These are phyloP conservation scores for Cynocephalus volans DNA, from an alignment of 2,113 vertebrate genomes.

Conservation along the genomic window DNA sequence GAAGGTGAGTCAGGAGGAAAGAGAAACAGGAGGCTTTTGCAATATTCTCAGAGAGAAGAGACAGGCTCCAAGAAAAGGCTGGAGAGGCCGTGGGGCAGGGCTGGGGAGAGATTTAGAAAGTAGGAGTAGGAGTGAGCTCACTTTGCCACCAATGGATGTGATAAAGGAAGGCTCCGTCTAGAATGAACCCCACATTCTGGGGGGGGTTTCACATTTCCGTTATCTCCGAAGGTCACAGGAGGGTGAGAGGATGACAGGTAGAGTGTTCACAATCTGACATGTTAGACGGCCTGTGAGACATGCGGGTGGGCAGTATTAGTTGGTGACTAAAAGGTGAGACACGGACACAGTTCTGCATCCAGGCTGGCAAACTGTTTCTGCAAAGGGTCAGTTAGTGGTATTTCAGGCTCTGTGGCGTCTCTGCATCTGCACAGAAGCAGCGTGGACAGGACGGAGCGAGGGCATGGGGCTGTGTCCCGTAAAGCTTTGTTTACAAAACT, in stretches of 20 bases:
- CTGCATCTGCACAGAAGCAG: not conserved
- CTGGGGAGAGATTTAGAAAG: not conserved
- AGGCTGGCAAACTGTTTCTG: not conserved
- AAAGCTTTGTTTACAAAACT: not conserved
- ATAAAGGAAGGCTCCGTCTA: not conserved
- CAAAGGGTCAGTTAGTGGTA: not conserved
- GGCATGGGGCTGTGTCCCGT: not conserved
- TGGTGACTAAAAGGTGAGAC: not conserved
- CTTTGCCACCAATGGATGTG: not conserved
- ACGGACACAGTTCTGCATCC: not conserved
- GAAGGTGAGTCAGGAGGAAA: not conserved
- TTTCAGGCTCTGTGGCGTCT: not conserved
- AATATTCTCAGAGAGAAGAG: not conserved
- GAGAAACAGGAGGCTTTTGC: too few relatives aligned
- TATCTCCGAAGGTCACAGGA: not conserved
- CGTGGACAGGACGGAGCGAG: rapidly evolving
- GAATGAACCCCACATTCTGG: not conserved
- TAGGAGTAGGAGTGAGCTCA: not conserved
- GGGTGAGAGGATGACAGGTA: not conserved
- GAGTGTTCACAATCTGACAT: not conserved
- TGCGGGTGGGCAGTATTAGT: rapidly evolving
- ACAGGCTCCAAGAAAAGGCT: not conserved
- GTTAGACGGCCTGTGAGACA: not conserved
- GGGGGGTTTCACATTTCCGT: not conserved
- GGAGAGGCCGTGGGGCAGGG: rapidly evolving